These are phyloP conservation scores for Sciurus niger DNA, from an alignment of 2,113 vertebrate species.

Conservation along the genomic window DNA sequence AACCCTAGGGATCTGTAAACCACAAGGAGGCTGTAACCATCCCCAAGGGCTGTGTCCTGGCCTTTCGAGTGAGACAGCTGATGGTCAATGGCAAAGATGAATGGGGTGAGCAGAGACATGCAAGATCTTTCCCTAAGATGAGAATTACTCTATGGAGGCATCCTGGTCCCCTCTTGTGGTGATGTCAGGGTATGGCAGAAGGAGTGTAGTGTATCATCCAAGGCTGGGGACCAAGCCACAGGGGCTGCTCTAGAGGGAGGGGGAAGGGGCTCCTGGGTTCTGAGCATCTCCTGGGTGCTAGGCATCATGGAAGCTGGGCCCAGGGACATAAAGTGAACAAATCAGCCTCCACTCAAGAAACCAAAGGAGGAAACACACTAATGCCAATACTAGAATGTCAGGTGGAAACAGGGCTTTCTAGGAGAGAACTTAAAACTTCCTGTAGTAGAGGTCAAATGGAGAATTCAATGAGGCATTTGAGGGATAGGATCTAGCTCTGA, in stretches of 20 bases:
- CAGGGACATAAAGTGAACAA: neutral
- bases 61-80: conserved; percentile 83
- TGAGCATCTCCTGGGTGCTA: neutral
- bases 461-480: neutral
- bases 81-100: neutral
- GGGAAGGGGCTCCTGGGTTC: neutral
- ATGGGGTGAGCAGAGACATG: conserved; percentile 83
- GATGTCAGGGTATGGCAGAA: neutral
- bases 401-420: neutral
- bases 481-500: neutral
- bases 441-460: neutral
- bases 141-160: neutral
- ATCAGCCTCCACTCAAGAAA: neutral
- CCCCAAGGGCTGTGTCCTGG: conserved; percentile 87
- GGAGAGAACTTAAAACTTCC: neutral
- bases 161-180: neutral
- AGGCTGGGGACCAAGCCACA: neutral
- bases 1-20: conserved; percentile 74
- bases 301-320: neutral
- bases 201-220: rapidly evolving
- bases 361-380: neutral
- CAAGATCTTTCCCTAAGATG: neutral
- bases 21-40: conserved; percentile 79
- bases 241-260: neutral
- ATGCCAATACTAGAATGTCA: neutral